Evolutionary conservation across 2,888 invertebrate genomes (phyloP).

Genomic region (Cryptocheilus praepositus): DNA sequence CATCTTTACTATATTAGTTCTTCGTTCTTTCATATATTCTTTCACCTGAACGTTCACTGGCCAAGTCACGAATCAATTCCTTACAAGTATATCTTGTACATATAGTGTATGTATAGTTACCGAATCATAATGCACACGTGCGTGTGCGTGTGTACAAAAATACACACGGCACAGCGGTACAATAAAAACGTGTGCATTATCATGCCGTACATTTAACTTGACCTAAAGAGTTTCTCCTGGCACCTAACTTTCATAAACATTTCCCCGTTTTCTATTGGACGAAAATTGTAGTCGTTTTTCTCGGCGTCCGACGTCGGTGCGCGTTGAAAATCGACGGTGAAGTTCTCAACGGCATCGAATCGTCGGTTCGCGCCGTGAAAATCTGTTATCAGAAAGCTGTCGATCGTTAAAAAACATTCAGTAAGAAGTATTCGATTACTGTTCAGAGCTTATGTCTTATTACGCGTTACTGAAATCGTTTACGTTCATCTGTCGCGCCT

Average conservation of each 20-base stretch:
- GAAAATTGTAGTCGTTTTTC: slow-evolving; percentile 9
- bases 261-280: not conserved
- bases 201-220: slow-evolving; percentile 12
- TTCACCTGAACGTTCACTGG: slow-evolving; percentile 3
- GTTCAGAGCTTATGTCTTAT: too few species aligned
- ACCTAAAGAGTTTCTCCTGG: slow-evolving; percentile 14
- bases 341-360: too few species aligned
- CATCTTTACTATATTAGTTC: not conserved
- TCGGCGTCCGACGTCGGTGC: not conserved
- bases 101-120: too few species aligned
- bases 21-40: slow-evolving; percentile 1
- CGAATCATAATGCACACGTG: too few species aligned
- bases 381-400: too few species aligned
- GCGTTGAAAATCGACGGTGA: not conserved
- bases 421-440: too few species aligned
- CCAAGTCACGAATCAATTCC: not conserved
- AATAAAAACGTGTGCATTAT: not conserved
- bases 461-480: too few species aligned
- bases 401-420: too few species aligned
- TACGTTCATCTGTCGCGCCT: too few species aligned
- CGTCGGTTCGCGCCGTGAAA: too few species aligned
- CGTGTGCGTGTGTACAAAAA: too few species aligned
- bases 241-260: slow-evolving; percentile 8
- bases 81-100: slow-evolving; percentile 2
- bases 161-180: slow-evolving; percentile 3